Evolutionary conservation across 2,888 invertebrate genomes (phyloP).

Genomic region (Trimorus sp.): DNA sequence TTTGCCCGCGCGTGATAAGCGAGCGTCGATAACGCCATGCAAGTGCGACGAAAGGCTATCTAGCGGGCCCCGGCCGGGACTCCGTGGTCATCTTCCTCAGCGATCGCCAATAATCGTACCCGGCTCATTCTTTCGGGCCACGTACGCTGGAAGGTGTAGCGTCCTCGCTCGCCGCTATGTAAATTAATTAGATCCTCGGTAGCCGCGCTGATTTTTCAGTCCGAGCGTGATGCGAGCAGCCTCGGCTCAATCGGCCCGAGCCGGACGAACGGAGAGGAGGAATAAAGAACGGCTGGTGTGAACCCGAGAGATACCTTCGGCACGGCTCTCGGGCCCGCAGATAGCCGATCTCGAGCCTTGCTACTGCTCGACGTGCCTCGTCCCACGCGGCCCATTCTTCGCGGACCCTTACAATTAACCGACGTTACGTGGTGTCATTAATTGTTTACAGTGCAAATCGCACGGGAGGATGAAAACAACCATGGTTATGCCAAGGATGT

Average conservation of each 20-base stretch:
- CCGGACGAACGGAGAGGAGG: conserved; percentile 54
- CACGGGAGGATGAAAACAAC: not conserved
- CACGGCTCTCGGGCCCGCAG: conserved; percentile 61
- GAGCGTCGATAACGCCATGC: conserved; percentile 44
- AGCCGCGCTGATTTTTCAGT: conserved; percentile 75
- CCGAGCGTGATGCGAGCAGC: conserved; percentile 69
- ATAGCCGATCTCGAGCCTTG: conserved; percentile 63
- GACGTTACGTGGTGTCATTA: conserved; percentile 74
- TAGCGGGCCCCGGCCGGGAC: conserved; percentile 52
- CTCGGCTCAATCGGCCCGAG: conserved; percentile 48
- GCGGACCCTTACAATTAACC: conserved; percentile 74
- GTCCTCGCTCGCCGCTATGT: conserved; percentile 72
- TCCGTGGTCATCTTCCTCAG: conserved; percentile 60
- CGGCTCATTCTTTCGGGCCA: conserved; percentile 59
- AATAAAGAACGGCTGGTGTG: conserved; percentile 63
- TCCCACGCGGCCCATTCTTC: conserved; percentile 61
- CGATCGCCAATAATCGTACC: conserved; percentile 66
- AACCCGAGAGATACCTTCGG: conserved; percentile 65
- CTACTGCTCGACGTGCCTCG: conserved; percentile 59
- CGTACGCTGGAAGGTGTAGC: conserved; percentile 54
- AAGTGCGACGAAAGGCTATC: conserved; percentile 59
- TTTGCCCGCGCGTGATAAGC: conserved; percentile 59
- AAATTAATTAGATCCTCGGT: conserved; percentile 78
- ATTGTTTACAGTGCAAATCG: conserved; percentile 50
- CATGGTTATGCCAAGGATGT: no score